Evolutionary conservation across 2,888 invertebrate species (phyloP), one percentile per base, ranked within the genome.

Genomic region (Apamea monoglypha): DNA sequence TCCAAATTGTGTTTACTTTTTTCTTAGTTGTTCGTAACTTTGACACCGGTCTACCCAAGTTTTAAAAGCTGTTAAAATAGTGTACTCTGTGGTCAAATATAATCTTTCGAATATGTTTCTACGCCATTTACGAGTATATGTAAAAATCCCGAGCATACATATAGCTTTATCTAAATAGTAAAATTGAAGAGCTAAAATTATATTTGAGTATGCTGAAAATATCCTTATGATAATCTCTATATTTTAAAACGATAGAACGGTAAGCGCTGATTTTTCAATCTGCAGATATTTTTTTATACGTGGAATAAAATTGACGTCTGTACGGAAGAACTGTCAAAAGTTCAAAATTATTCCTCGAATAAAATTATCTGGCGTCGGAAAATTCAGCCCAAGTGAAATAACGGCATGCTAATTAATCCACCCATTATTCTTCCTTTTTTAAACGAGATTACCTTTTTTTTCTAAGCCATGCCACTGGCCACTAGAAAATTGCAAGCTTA

Each of bases 401-500:
- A 64, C 32, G 1, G 74, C 4, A 0, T 40, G 12, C 1, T 25
- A 10, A 76, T 29, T 18, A 66, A 56, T 8, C 10, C n/a, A 53
- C 56, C n/a, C 14, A 10, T 25, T 32, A 32, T 18, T 32, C 8
- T 36, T 78, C 36, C 29, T 80, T 32, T 61, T 67, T 40, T 21
- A 69, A 50, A 69, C 29, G 14, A 50, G 8, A 50, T 50, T 18
- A n/a, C 1, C 8, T 67, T 7, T 67, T 16, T 53, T 40, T 36
- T 47, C 25, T 64, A 53, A n/a, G 16, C 47, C 29, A 16, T 16
- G 25, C 8, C 2, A 59, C 21, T 25, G 36, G 56, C 36, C 25
- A 32, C 50, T 50, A 14, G 25, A 69, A 78, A 63, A 47, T 63
- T 50, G 47, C 59, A 69, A 69, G 18, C 80, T 61, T 68, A 18